Percentiles rank a stretch among this genome's conserved stretches.
Evolutionary conservation across 2,888 invertebrate species (phyloP).

Genomic region (Eupithecia pulchellata): DNA sequence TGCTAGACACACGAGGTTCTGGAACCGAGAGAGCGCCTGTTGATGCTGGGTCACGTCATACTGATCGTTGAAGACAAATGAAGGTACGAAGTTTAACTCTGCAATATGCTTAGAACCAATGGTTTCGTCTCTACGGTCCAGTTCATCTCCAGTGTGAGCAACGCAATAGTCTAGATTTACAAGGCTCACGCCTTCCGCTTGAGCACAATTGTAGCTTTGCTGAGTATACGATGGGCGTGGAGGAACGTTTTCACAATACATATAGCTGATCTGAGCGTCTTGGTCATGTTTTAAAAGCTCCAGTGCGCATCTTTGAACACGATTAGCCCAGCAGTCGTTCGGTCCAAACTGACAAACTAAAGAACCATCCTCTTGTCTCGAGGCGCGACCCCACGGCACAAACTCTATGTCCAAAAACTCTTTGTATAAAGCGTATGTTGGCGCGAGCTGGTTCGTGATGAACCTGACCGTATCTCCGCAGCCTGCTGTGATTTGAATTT

Average conservation of each 20-base stretch:
- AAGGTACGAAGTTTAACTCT: conserved; percentile 65
- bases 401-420: conserved; percentile 71
- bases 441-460: conserved; percentile 57
- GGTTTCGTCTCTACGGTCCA: conserved; percentile 62
- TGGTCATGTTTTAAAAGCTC: conserved; percentile 61
- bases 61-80: conserved; percentile 65
- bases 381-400: conserved; percentile 76
- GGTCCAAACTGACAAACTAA: conserved; percentile 65
- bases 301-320: conserved; percentile 72
- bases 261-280: conserved; percentile 67
- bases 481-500: conserved; percentile 66
- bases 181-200: conserved; percentile 59
- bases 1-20: conserved; percentile 65
- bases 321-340: conserved; percentile 76
- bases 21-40: conserved; percentile 52
- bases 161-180: conserved; percentile 67
- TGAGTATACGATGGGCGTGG: conserved; percentile 56
- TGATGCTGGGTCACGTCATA: conserved; percentile 50
- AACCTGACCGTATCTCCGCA: conserved; percentile 69
- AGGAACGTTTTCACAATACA: conserved; percentile 70
- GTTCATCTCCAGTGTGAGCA: conserved; percentile 55
- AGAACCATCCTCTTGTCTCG: conserved; percentile 52
- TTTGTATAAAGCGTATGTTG: conserved; percentile 62
- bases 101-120: conserved; percentile 57
- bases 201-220: conserved; percentile 65